Evolutionary conservation across 2,888 invertebrate genomes (phyloP).

Genomic region (Pandemis cinnamomeana): DNA sequence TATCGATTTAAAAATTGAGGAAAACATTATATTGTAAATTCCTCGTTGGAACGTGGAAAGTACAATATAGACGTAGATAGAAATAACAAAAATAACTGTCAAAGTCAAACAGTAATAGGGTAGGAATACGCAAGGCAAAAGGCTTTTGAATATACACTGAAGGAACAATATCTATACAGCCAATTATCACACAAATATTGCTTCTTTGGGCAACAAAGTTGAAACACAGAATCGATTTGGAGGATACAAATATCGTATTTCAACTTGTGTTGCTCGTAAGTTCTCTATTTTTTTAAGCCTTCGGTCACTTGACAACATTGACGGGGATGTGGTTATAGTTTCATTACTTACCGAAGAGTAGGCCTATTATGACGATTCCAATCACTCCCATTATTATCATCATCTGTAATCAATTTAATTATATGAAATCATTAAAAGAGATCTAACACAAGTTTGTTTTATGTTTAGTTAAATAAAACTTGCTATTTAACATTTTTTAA

Average conservation of each 20-base stretch:
- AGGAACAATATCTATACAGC: slow-evolving; percentile 40
- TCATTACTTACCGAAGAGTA: slow-evolving; percentile 92
- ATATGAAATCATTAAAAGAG: not conserved
- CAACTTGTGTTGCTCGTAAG: slow-evolving; percentile 19
- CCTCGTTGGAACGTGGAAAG: not conserved
- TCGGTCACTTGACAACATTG: slow-evolving; percentile 51
- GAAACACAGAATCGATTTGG: slow-evolving; percentile 25
- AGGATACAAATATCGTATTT: not conserved
- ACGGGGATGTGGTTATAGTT: slow-evolving; percentile 34
- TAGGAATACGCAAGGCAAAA: slow-evolving; percentile 24
- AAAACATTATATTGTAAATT: not conserved
- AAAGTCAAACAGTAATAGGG: slow-evolving; percentile 17
- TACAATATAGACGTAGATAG: not conserved
- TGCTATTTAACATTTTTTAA: too few relatives aligned
- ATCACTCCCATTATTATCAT: slow-evolving; percentile 96
- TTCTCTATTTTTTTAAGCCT: slow-evolving; percentile 40
- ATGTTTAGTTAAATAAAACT: too few relatives aligned
- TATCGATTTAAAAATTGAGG: too few relatives aligned
- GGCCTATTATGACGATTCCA: slow-evolving; percentile 91
- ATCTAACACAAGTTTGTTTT: too few relatives aligned
- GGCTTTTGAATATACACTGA: slow-evolving; percentile 23
- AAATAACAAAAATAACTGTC: slow-evolving; percentile 1
- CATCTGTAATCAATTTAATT: slow-evolving; percentile 85
- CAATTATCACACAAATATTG: slow-evolving; percentile 36
- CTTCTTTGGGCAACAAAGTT: slow-evolving; percentile 23